Evolutionary conservation across 64 coral and sea anemone genomes (phyloP), one percentile per base, ranked within the genome.

Genomic region (Dendronephthya gigantea): DNA sequence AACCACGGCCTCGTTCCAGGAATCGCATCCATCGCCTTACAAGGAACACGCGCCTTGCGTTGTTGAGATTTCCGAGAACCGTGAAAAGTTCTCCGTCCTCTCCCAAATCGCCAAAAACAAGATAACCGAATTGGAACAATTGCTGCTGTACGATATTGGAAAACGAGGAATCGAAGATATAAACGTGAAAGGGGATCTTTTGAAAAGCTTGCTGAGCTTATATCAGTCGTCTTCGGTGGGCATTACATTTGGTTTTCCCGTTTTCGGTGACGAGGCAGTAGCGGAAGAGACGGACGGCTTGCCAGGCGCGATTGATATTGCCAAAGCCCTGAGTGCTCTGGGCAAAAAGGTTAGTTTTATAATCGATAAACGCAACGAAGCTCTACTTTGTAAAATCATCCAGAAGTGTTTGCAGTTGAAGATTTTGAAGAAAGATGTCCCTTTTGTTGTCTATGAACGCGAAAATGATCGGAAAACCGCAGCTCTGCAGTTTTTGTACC

Each of bases 261-360:
- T 85, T 76, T 86, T 89, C 23, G 48, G 81, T 22, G 59, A 55
- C 8, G 40, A 82, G 13, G 81, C 86, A 28, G 48, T 82, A 19
- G 85, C 83, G 15, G 89, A 93, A 68, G 94, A 97, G 43, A 93
- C 89, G 4, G 94, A 97, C 76, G 94, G 94, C 4, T 87, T 84
- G 6, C 84, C 89, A 0, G 91, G 94, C 22, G 91, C 87, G 41
- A 43, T 97, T 17, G 82, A 84, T 29, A 86, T 93, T 47, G 91
- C 76, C 31, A 97, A 93, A 86, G 89, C 94, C n/a, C 90, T 97
- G 19, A 84, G 86, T 39, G 81, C 84, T 82, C 19, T 97, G 43
- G 91, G 91, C 14, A 97, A 94, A 29, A 86, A 81, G 1, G 88
- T 97, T 39, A 87, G 68, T 7, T 82, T 93, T n/a, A 76, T 97